phyloP scores from a whole-genome alignment of 2,888 invertebrate genomes.

The Pyrrhia umbra region DNA sequence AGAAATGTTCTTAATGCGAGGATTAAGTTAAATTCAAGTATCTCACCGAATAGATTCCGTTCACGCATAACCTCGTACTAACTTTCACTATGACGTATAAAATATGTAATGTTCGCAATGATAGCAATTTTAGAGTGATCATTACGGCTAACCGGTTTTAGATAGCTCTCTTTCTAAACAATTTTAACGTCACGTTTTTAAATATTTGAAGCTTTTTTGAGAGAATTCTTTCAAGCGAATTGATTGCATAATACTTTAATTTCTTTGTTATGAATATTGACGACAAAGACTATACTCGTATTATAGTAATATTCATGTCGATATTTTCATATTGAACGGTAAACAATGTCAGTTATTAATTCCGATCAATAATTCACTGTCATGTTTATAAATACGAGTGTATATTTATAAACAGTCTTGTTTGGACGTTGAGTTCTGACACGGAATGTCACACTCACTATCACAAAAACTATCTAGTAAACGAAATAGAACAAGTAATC shows the following conservation, averaged over 20 bases:
- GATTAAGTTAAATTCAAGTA: constrained; percentile 31
- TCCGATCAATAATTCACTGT: constrained; percentile 12
- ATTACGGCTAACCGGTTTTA: constrained; percentile 48
- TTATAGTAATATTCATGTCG: constrained; percentile 3
- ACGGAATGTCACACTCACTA: not conserved
- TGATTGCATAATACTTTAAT: not conserved
- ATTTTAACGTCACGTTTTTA: constrained; percentile 24
- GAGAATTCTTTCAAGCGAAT: not conserved
- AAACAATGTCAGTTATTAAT: constrained; percentile 27
- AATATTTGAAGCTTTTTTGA: constrained; percentile 1
- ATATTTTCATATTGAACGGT: constrained; percentile 13
- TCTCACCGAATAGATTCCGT: constrained; percentile 43
- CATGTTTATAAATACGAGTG: constrained; percentile 19
- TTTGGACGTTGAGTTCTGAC: not conserved
- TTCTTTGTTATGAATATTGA: not conserved
- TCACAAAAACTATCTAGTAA: not conserved
- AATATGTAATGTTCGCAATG: constrained; percentile 55
- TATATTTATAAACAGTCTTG: constrained; percentile 6
- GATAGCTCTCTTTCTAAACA: constrained; percentile 38
- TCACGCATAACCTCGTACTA: constrained; percentile 40
- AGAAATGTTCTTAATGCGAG: constrained; percentile 10
- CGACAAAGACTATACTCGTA: not conserved
- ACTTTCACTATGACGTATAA: constrained; percentile 62
- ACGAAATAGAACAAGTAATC: not conserved
- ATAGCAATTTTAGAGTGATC: constrained; percentile 34